Conservation (phyloP, 2,888 invertebrate species). For the Diaperis boleti region DNA sequence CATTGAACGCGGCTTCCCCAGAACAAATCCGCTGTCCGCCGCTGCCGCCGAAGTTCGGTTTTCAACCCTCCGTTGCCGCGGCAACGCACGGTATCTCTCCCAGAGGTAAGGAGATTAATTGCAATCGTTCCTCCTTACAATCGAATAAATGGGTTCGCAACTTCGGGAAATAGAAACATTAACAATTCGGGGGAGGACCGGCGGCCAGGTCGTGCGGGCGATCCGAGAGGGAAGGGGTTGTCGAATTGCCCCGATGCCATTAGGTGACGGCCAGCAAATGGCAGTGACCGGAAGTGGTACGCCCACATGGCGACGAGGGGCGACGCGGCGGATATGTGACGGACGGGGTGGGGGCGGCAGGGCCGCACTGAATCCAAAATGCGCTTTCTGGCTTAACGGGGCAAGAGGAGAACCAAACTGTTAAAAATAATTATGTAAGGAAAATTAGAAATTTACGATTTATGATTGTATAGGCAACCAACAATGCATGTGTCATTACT, state of each 20-base stretch:
- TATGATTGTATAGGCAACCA: too few relatives aligned
- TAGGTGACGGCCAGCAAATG: constrained; percentile 47
- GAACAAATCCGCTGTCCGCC: too few relatives aligned
- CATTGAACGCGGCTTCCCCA: too few relatives aligned
- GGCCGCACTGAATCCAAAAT: not conserved
- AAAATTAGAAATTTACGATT: too few relatives aligned
- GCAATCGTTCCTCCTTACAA: constrained; percentile 66
- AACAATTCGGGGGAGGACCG: constrained; percentile 58
- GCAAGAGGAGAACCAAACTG: too few relatives aligned
- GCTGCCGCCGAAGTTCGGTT: constrained; percentile 48
- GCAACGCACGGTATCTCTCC: constrained; percentile 64
- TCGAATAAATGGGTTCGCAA: constrained; percentile 65
- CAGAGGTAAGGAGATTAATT: constrained; percentile 67
- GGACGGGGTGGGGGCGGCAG: not conserved
- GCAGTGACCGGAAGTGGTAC: constrained; percentile 51
- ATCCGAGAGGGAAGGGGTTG: not conserved
- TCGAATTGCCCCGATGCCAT: constrained; percentile 30
- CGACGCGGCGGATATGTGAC: constrained; percentile 7
- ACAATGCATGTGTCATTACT: too few relatives aligned
- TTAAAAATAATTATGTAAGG: too few relatives aligned
- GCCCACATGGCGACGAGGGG: constrained; percentile 29
- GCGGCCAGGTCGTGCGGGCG: constrained; percentile 12
- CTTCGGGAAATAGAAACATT: constrained; percentile 67
- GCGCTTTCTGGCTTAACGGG: too few relatives aligned
- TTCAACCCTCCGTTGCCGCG: constrained; percentile 58